phyloP scores from a whole-genome alignment of 2,888 invertebrate genomes.

The Stenodera caucasica region DNA sequence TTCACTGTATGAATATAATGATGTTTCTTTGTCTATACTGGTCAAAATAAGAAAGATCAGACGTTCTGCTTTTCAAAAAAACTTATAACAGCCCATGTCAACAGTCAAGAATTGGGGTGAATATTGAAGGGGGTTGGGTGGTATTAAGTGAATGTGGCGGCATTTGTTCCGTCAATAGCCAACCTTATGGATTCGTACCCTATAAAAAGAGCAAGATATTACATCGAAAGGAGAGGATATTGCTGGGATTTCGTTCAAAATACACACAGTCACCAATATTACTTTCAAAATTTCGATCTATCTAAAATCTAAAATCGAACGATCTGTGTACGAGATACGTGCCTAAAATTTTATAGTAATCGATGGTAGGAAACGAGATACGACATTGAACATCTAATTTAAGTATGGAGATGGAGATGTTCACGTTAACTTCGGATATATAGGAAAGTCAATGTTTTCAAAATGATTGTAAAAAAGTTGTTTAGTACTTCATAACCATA shows the following conservation, averaged over 20 bases:
- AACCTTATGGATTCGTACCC: slow-evolving; percentile 43
- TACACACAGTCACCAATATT: slow-evolving; percentile 47
- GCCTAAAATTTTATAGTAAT: slow-evolving; percentile 19
- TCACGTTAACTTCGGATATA: not conserved
- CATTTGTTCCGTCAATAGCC: slow-evolving; percentile 25
- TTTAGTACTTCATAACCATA: not conserved
- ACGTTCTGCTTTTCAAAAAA: slow-evolving; percentile 16
- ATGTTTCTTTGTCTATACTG: slow-evolving; percentile 6
- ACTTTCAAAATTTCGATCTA: slow-evolving; percentile 46
- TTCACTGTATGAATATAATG: slow-evolving; percentile 18
- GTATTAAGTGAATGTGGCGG: slow-evolving; percentile 17
- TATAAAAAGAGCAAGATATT: slow-evolving; percentile 49
- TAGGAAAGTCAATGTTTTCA: not conserved
- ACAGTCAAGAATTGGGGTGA: slow-evolving; percentile 11
- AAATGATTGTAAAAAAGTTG: not conserved
- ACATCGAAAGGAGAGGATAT: slow-evolving; percentile 42
- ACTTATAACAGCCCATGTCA: slow-evolving; percentile 17
- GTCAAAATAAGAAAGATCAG: slow-evolving; percentile 9
- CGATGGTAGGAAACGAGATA: not conserved
- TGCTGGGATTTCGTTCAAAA: slow-evolving; percentile 47
- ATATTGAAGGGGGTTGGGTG: slow-evolving; percentile 18
- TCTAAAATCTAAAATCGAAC: slow-evolving; percentile 30
- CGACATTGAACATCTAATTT: not conserved
- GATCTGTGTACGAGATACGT: slow-evolving; percentile 23
- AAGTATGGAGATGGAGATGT: not conserved